Conservation (phyloP, 2,113 vertebrate species). For the Aramus guarauna region DNA sequence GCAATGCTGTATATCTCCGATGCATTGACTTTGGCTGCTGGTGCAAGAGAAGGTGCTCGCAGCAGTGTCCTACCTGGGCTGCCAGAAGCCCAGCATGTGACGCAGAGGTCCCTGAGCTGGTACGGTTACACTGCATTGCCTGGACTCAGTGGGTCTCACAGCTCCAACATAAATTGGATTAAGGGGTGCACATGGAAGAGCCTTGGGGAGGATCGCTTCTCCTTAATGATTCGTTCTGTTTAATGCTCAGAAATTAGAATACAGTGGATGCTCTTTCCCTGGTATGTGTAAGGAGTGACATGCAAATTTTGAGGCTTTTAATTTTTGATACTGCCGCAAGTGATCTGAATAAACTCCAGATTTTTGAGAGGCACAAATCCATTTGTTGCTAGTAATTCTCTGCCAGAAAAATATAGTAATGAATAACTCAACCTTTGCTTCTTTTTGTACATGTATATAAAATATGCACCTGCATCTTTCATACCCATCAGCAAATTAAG, state of each 20-base stretch:
- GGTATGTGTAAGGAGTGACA: neutral
- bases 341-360: neutral
- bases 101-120: neutral
- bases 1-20: neutral
- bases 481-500: neutral
- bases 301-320: neutral
- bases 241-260: neutral
- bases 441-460: neutral
- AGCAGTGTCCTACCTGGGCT: fast-evolving
- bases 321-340: neutral
- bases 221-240: neutral
- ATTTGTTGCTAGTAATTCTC: neutral
- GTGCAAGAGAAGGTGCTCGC: fast-evolving
- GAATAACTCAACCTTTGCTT: neutral
- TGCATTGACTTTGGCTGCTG: neutral
- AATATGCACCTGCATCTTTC: neutral
- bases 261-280: neutral
- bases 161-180: neutral
- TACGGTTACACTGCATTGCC: neutral
- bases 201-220: neutral
- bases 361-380: neutral
- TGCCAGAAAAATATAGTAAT: neutral
- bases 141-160: neutral
- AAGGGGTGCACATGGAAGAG: neutral
- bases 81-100: neutral